Evolutionary conservation across 2,113 vertebrate species (phyloP).

Genomic region (Podocnemis expansa): DNA sequence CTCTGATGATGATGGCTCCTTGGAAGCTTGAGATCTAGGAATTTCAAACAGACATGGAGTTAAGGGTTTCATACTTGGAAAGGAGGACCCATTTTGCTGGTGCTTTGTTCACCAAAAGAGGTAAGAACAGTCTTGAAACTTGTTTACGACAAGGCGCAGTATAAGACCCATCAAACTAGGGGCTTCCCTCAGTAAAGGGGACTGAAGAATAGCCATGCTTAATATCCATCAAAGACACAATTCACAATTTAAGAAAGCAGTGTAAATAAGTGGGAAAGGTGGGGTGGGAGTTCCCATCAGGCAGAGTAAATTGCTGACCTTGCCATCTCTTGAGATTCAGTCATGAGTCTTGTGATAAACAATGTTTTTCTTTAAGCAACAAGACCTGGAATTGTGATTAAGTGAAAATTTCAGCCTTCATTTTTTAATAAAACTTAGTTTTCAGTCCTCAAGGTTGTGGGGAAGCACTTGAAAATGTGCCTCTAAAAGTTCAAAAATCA

Average conservation of each 20-base stretch:
- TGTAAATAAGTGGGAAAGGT: not conserved
- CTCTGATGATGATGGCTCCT: not conserved
- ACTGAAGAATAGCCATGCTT: not conserved
- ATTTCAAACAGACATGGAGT: not conserved
- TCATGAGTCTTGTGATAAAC: not conserved
- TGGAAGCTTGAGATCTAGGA: not conserved
- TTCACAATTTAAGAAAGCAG: not conserved
- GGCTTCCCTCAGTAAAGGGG: not conserved
- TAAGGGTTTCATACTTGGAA: not conserved
- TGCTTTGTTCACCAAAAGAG: not conserved
- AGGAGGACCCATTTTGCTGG: not conserved
- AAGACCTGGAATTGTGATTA: not conserved
- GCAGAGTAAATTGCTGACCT: not conserved
- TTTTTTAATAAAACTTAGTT: not conserved
- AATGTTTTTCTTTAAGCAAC: constrained; percentile 10
- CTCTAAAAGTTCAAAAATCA: not conserved
- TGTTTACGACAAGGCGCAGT: not conserved
- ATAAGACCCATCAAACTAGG: not conserved
- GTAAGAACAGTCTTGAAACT: not conserved
- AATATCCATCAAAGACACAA: not conserved
- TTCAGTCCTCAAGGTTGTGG: not conserved
- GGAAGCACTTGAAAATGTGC: not conserved
- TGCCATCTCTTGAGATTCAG: not conserved
- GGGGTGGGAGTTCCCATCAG: not conserved
- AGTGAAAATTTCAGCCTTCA: not conserved